Conservation (phyloP, 2,888 invertebrate species). For the Heliconius ismenius region DNA sequence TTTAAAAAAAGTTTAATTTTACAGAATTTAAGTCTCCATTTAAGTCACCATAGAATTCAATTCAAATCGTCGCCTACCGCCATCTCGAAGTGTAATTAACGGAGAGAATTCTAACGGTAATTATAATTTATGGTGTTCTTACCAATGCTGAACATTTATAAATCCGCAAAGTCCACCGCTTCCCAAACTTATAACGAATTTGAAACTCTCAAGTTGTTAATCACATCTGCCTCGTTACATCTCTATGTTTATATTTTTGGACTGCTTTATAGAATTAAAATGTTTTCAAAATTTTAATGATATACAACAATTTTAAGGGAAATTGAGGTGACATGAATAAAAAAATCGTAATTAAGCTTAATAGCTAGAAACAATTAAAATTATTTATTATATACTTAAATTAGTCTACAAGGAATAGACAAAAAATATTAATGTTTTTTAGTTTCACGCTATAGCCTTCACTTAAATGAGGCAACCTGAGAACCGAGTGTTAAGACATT, state of each 20-base stretch:
- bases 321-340: background rate
- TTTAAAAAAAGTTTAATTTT: background rate
- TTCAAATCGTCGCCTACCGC: background rate
- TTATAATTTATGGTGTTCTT: constrained; percentile 22
- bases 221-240: constrained; percentile 38
- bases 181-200: constrained; percentile 56
- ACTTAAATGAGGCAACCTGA: too few species aligned
- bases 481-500: too few species aligned
- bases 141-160: constrained; percentile 58
- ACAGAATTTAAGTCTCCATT: background rate
- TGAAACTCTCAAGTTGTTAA: constrained; percentile 51
- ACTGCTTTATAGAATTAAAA: background rate
- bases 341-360: too few species aligned
- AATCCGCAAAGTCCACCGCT: constrained; percentile 53
- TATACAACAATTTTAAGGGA: background rate
- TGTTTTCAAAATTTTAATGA: background rate
- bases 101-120: constrained; percentile 5
- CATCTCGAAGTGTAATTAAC: constrained; percentile 19
- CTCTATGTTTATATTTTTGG: constrained; percentile 30
- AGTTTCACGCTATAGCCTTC: too few species aligned
- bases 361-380: too few species aligned
- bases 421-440: too few species aligned
- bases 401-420: too few species aligned
- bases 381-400: too few species aligned
- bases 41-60: background rate